Percentiles rank a stretch among this genome's conserved stretches.
Evolutionary conservation across 2,797 vertebrate genomes (phyloP).

Genomic region (Enteromius afrohamiltoni): DNA sequence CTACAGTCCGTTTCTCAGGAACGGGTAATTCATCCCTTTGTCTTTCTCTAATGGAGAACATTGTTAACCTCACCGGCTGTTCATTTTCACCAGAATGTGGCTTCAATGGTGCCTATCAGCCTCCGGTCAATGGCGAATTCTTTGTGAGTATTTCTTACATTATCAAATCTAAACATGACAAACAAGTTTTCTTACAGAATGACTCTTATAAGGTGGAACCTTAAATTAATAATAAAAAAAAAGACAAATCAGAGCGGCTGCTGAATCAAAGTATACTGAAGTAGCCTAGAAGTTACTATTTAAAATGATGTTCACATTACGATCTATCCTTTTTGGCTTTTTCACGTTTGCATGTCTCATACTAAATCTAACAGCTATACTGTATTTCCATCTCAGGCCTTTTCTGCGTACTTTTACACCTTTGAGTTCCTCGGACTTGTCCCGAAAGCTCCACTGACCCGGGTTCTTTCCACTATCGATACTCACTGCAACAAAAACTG

Average conservation of each 20-base stretch:
- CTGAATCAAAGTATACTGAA: not conserved
- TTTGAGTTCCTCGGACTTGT: conserved; percentile 67
- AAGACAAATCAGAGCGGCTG: not conserved
- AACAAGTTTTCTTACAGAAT: no score
- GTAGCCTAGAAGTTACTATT: not conserved
- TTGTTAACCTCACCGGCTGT: conserved; percentile 72
- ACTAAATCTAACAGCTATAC: not conserved
- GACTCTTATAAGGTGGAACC: not conserved
- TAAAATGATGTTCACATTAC: not conserved
- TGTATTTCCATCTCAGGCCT: conserved; percentile 58
- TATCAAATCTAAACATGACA: not conserved
- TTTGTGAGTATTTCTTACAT: conserved; percentile 68
- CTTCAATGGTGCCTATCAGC: conserved; percentile 75
- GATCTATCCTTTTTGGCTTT: not conserved
- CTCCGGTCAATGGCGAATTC: conserved; percentile 70
- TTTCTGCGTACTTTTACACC: conserved; percentile 67
- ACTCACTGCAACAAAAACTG: conserved; percentile 64
- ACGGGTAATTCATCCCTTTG: conserved; percentile 65
- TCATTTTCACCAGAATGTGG: conserved; percentile 64
- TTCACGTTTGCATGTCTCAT: not conserved
- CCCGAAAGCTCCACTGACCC: conserved; percentile 57
- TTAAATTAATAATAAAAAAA: not conserved
- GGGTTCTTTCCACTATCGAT: conserved; percentile 58
- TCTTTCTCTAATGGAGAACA: conserved; percentile 58
- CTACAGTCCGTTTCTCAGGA: conserved; percentile 69